These are phyloP conservation scores for Rhabditoides inermis DNA, from an alignment of 2,888 invertebrate species.

Conservation along the genomic window DNA sequence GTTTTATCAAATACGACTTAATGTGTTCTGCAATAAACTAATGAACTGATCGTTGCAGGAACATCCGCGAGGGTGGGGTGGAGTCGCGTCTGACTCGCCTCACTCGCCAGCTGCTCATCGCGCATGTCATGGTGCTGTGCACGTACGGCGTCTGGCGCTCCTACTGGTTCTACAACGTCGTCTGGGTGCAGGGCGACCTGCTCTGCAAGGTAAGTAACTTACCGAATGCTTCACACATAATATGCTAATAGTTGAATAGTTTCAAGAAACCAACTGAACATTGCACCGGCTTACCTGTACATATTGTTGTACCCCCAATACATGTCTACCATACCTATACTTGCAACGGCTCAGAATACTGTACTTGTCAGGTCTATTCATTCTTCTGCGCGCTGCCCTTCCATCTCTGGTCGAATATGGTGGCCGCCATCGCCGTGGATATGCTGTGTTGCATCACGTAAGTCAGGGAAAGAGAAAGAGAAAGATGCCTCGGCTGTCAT, in stretches of 20 bases:
- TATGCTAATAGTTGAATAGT: neutral
- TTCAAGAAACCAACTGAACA: neutral
- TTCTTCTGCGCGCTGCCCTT: conserved; percentile 41
- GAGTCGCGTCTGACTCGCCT: conserved; percentile 37
- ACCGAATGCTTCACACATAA: neutral
- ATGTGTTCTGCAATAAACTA: too few relatives aligned
- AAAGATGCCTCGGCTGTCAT: too few relatives aligned
- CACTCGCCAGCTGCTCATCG: conserved; percentile 39
- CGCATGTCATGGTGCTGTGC: conserved; percentile 42
- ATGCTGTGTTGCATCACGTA: conserved; percentile 45
- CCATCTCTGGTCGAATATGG: conserved; percentile 47
- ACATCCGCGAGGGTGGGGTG: conserved; percentile 29
- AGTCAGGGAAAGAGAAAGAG: neutral
- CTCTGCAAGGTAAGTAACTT: too few relatives aligned
- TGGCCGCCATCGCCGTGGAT: conserved; percentile 44
- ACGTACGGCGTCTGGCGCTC: conserved; percentile 45
- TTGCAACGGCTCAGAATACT: conserved; percentile 19
- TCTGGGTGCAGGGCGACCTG: conserved; percentile 43
- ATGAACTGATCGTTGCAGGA: too few relatives aligned
- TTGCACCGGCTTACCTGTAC: neutral
- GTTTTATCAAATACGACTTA: too few relatives aligned
- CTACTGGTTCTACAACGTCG: conserved; percentile 41
- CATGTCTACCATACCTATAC: neutral
- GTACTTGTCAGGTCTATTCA: conserved; percentile 37
- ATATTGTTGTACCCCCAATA: neutral